Conservation (phyloP, 2,888 invertebrate genomes). For the Meliscaeva auricollis region DNA sequence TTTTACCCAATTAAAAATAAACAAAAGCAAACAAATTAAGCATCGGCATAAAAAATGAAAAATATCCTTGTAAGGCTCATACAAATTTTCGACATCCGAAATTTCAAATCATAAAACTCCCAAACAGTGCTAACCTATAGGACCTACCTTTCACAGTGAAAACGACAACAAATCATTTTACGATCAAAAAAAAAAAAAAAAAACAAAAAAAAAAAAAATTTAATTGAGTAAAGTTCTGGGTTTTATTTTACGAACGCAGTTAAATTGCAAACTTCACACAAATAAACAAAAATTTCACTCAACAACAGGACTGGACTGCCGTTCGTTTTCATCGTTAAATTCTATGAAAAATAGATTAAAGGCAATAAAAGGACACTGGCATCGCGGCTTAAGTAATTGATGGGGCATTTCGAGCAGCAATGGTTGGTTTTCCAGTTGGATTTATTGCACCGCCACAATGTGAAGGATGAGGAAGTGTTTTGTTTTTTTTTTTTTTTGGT, state of each 20-base stretch:
- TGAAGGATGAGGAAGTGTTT: not conserved
- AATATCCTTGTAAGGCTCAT: too few relatives aligned
- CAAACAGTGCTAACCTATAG: not conserved
- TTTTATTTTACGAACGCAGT: conserved; percentile 2
- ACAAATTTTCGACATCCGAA: too few relatives aligned
- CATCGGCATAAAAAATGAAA: too few relatives aligned
- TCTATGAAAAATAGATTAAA: conserved; percentile 66
- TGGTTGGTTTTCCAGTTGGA: conserved; percentile 17
- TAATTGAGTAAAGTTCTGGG: not conserved
- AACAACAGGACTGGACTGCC: not conserved
- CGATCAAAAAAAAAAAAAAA: not conserved
- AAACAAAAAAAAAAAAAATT: not conserved
- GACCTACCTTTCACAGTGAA: not conserved
- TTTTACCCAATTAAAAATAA: too few relatives aligned
- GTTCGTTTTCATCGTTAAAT: conserved; percentile 48
- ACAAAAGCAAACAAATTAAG: too few relatives aligned
- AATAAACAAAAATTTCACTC: conserved; percentile 5
- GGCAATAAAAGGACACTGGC: conserved; percentile 65
- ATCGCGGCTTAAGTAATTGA: conserved; percentile 54
- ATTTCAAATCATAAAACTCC: not conserved
- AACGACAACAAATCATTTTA: not conserved
- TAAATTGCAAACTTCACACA: conserved; percentile 11
- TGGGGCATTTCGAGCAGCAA: conserved; percentile 23
- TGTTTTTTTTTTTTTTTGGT: not conserved
- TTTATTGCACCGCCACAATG: conserved; percentile 13